Percentiles rank a stretch among this genome's conserved stretches.
Evolutionary conservation across 2,113 vertebrate species (phyloP).

Genomic region (Ciconia boyciana): DNA sequence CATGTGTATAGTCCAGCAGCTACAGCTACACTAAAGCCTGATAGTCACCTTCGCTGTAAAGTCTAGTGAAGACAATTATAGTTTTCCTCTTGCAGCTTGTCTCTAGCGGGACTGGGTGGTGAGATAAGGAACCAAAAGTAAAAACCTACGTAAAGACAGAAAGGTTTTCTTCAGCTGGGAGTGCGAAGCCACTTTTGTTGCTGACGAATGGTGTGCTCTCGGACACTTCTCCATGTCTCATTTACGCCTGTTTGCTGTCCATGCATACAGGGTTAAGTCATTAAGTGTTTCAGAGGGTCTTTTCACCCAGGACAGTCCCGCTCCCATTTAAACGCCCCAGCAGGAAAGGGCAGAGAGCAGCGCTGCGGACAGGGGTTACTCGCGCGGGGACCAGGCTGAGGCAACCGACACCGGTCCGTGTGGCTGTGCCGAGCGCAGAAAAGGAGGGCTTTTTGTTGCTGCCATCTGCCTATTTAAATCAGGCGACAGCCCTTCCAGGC

Average conservation of each 20-base stretch:
- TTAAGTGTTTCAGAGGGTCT: neutral
- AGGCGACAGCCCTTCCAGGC: neutral
- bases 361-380: too few relatives aligned
- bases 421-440: neutral
- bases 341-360: neutral
- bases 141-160: neutral
- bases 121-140: neutral
- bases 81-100: neutral
- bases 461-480: neutral
- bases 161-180: neutral
- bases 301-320: neutral
- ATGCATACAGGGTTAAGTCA: fast-evolving
- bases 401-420: fast-evolving
- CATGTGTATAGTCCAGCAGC: fast-evolving
- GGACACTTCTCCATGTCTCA: neutral
- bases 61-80: neutral
- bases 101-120: neutral
- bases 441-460: neutral
- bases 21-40: neutral
- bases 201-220: neutral
- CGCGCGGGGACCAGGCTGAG: fast-evolving
- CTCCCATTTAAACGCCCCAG: neutral
- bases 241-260: too few relatives aligned
- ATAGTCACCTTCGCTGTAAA: neutral
- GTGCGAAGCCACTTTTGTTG: neutral